Evolutionary conservation across 2,888 invertebrate species (phyloP).

Genomic region (Apamea epomidion): DNA sequence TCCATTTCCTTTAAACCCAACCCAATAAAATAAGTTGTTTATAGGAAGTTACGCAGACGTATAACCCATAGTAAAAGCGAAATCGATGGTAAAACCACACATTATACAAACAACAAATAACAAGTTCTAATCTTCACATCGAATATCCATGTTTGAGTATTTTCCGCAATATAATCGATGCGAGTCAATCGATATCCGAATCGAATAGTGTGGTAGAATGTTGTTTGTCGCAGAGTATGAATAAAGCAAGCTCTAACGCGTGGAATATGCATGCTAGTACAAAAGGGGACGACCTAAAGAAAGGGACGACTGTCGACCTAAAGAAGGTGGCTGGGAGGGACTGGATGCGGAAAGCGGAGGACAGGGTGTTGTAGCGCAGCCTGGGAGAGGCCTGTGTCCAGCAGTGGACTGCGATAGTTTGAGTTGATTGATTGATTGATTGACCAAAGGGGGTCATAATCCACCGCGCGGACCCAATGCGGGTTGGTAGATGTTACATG

Average conservation of each 20-base stretch:
- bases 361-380: too few species aligned
- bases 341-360: too few species aligned
- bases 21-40: slow-evolving; percentile 23
- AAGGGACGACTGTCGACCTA: too few species aligned
- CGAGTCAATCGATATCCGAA: slow-evolving; percentile 61
- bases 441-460: neutral
- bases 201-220: slow-evolving; percentile 61
- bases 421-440: too few species aligned
- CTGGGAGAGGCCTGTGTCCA: too few species aligned
- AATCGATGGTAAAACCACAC: slow-evolving; percentile 52
- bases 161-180: slow-evolving; percentile 63
- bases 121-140: slow-evolving; percentile 53
- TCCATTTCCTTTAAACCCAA: neutral
- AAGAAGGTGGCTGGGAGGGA: too few species aligned
- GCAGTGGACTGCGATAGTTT: too few species aligned
- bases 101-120: slow-evolving; percentile 40
- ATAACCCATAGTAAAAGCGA: slow-evolving; percentile 37
- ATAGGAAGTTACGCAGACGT: slow-evolving; percentile 19
- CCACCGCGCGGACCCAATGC: neutral
- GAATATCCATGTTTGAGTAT: slow-evolving; percentile 42
- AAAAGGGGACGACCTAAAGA: too few species aligned
- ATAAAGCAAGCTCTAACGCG: slow-evolving; percentile 25
- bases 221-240: slow-evolving; percentile 34
- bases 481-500: neutral
- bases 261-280: too few species aligned